phyloP scores from a whole-genome alignment of 2,888 invertebrate genomes.

The Ectemnius lituratus region DNA sequence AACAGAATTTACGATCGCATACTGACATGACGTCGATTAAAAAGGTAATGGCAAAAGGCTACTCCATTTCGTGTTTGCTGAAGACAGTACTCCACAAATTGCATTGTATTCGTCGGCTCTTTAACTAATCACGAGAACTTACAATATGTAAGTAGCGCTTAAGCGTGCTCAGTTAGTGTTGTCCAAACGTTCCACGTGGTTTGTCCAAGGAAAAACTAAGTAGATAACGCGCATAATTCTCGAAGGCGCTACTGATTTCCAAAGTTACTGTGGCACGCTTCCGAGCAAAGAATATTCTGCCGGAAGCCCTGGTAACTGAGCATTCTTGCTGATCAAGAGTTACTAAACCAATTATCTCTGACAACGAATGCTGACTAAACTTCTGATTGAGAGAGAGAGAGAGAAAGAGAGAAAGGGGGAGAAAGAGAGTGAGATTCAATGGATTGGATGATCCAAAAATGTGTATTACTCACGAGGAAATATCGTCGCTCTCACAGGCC shows the following conservation, averaged over 20 bases:
- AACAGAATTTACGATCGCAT: slow-evolving; percentile 32
- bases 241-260: slow-evolving; percentile 6
- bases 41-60: slow-evolving; percentile 45
- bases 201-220: slow-evolving; percentile 17
- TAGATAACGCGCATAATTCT: slow-evolving; percentile 27
- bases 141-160: slow-evolving; percentile 34
- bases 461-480: neutral
- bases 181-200: slow-evolving; percentile 23
- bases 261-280: neutral
- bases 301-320: slow-evolving; percentile 1
- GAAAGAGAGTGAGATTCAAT: neutral
- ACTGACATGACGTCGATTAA: slow-evolving; percentile 39
- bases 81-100: slow-evolving; percentile 19
- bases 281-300: neutral
- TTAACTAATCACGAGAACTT: slow-evolving; percentile 32
- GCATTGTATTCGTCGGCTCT: slow-evolving; percentile 33
- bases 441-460: slow-evolving; percentile 3
- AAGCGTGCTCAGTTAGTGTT: slow-evolving; percentile 31
- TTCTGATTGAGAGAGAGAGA: neutral
- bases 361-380: slow-evolving; percentile 4
- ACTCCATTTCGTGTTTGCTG: slow-evolving; percentile 28
- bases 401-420: no score
- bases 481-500: slow-evolving; percentile 3
- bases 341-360: slow-evolving; percentile 4
- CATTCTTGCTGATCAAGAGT: slow-evolving; percentile 1